phyloP scores from a whole-genome alignment of 1,140 invertebrate species.

The Hetaerina americana region DNA sequence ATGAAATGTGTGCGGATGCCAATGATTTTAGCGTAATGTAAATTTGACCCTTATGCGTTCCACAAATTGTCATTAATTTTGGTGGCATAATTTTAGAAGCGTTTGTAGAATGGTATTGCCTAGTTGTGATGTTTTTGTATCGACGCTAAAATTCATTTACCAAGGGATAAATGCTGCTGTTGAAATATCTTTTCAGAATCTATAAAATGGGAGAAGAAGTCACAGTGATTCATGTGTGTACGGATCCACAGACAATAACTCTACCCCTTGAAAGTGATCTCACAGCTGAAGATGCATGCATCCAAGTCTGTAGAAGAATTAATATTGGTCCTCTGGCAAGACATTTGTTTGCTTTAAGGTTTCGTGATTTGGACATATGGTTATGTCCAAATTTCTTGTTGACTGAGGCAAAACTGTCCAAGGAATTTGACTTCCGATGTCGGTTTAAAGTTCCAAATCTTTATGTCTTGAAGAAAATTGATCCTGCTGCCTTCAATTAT shows the following conservation, averaged over 20 bases:
- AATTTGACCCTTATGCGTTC: too few relatives aligned
- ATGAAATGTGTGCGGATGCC: too few relatives aligned
- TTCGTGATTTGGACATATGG: conserved; percentile 45
- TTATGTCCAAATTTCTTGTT: conserved; percentile 41
- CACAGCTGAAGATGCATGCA: conserved; percentile 55
- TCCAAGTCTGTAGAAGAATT: conserved; percentile 49
- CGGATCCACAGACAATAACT: background rate
- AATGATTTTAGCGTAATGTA: too few relatives aligned
- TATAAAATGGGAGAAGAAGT: background rate
- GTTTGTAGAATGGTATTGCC: too few relatives aligned
- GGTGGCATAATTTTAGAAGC: too few relatives aligned
- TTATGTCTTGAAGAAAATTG: conserved; percentile 47
- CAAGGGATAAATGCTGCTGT: too few relatives aligned
- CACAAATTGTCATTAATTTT: too few relatives aligned
- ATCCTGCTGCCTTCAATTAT: conserved; percentile 64
- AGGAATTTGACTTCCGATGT: conserved; percentile 56
- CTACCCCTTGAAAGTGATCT: background rate
- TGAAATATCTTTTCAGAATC: background rate
- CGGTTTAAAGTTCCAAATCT: conserved; percentile 56
- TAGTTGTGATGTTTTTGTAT: too few relatives aligned
- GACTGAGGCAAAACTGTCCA: conserved; percentile 33
- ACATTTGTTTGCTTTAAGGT: conserved; percentile 58
- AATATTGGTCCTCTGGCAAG: conserved; percentile 58
- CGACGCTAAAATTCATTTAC: too few relatives aligned
- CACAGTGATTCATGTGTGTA: background rate